Conservation (phyloP, 1,140 invertebrate species). For the Magallana angulata region DNA sequence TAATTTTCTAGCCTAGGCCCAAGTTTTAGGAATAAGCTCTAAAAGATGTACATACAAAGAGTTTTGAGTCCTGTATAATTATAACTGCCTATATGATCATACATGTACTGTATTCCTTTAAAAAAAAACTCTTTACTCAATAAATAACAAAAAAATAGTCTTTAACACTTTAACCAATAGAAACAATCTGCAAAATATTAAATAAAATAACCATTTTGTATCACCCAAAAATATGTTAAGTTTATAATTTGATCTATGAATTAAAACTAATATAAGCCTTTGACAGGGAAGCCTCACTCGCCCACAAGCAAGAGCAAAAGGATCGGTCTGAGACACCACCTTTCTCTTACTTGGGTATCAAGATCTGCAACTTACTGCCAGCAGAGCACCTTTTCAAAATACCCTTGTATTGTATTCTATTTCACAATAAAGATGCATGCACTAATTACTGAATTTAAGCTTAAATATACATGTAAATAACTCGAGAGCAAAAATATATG, state of each 20-base stretch:
- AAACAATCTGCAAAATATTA: neutral
- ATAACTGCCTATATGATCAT: neutral
- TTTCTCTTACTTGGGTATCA: conserved; percentile 11
- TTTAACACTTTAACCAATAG: neutral
- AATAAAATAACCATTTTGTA: neutral
- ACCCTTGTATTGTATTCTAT: neutral
- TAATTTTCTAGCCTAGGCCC: neutral
- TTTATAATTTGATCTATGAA: neutral
- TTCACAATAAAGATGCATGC: neutral
- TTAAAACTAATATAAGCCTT: neutral
- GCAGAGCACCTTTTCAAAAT: neutral
- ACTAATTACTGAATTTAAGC: neutral
- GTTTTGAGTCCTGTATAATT: neutral
- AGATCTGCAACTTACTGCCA: conserved; percentile 14
- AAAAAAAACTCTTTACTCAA: neutral
- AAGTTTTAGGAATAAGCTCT: neutral
- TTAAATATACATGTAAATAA: neutral
- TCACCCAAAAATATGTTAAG: neutral
- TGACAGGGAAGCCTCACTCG: neutral
- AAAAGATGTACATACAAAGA: conserved; percentile 3
- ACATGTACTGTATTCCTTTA: neutral
- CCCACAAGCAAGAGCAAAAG: conserved; percentile 4
- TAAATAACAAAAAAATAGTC: too few species aligned
- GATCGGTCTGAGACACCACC: conserved; percentile 5
- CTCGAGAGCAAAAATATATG: neutral